Evolutionary conservation across 2,113 vertebrate species (phyloP).

Genomic region (Rousettus leschenaultii): DNA sequence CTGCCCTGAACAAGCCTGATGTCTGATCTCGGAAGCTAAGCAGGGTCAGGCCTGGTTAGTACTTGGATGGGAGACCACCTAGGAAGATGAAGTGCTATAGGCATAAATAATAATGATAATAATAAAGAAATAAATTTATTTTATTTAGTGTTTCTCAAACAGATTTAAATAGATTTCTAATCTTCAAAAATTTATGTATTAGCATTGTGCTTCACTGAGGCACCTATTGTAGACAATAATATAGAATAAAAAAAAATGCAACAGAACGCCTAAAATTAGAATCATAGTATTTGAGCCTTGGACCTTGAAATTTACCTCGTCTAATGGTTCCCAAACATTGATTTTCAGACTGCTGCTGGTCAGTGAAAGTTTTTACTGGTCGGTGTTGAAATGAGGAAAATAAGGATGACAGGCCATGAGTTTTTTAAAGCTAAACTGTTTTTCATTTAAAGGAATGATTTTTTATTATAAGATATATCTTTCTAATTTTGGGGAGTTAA

Average conservation of each 20-base stretch:
- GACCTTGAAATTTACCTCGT: conserved; percentile 23
- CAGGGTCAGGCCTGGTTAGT: too few relatives aligned
- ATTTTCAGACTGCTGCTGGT: neutral
- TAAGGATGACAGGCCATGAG: neutral
- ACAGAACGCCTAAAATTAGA: conserved; percentile 11
- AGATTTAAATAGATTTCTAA: neutral
- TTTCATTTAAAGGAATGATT: neutral
- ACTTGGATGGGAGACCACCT: too few relatives aligned
- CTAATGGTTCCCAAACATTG: neutral
- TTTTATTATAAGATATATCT: neutral
- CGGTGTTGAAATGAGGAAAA: neutral
- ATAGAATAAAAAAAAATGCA: conserved; percentile 5
- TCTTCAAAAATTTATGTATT: neutral
- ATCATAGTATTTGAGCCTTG: neutral
- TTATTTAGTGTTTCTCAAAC: neutral
- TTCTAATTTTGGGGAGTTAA: neutral
- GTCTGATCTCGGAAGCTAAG: too few relatives aligned
- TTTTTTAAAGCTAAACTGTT: conserved; percentile 20
- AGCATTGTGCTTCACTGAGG: neutral
- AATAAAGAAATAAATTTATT: neutral
- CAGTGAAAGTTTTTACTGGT: neutral
- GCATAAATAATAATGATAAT: too few relatives aligned
- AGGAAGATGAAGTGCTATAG: too few relatives aligned
- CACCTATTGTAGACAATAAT: neutral
- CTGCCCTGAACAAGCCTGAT: too few relatives aligned